Evolutionary conservation across 2,797 vertebrate genomes (phyloP).

Genomic region (Pipistrellus pipistrellus): DNA sequence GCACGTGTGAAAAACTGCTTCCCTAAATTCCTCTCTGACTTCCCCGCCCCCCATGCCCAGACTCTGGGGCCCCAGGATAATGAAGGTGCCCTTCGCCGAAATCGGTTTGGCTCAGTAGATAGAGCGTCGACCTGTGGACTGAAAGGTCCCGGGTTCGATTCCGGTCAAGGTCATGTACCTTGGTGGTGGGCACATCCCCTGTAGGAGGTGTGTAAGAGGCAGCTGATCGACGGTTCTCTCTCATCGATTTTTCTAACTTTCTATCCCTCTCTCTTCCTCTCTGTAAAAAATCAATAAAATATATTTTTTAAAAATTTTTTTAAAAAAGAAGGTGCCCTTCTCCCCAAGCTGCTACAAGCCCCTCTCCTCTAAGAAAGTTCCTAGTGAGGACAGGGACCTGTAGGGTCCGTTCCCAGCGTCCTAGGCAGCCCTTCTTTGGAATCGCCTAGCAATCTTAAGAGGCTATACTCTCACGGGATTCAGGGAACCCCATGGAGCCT

Average conservation of each 20-base stretch:
- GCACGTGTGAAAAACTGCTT: neutral
- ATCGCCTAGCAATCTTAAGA: neutral
- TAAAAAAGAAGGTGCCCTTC: neutral
- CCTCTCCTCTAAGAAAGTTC: neutral
- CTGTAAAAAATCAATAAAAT: too few relatives aligned
- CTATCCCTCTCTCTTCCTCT: too few relatives aligned
- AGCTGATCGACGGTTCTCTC: too few relatives aligned
- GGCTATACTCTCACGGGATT: neutral
- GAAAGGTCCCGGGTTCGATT: too few relatives aligned
- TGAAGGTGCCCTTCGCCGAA: neutral
- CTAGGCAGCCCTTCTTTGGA: conserved; percentile 28
- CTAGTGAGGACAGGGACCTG: neutral
- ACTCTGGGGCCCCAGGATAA: neutral
- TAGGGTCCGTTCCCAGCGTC: conserved; percentile 36
- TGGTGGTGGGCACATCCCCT: too few relatives aligned
- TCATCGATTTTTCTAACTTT: too few relatives aligned
- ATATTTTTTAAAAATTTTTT: too few relatives aligned
- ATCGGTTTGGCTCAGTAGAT: too few relatives aligned
- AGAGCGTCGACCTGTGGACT: too few relatives aligned
- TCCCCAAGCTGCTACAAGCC: neutral
- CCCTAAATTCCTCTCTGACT: neutral
- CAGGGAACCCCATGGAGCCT: neutral
- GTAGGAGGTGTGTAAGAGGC: too few relatives aligned
- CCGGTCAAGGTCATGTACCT: too few relatives aligned
- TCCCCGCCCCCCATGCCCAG: neutral